Percentiles rank a stretch among this genome's conserved stretches.
These are phyloP conservation scores for Carcinoscorpius rotundicauda DNA, from an alignment of 1,140 invertebrate genomes.

Conservation along the genomic window DNA sequence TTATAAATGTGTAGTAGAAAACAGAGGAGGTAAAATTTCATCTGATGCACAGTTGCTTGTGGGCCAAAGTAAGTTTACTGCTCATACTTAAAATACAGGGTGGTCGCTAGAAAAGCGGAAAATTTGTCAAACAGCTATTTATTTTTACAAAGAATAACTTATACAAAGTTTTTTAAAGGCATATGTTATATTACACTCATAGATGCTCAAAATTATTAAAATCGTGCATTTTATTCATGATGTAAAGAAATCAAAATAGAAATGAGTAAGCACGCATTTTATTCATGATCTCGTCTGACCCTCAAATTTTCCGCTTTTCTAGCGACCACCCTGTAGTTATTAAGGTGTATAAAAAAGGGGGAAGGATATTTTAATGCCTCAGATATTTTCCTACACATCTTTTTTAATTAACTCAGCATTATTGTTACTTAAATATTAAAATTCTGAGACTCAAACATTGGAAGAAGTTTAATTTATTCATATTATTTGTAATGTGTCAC, in stretches of 20 bases:
- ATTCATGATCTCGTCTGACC: too few species aligned
- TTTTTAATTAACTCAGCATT: slow-evolving; percentile 15
- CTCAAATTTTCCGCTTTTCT: too few species aligned
- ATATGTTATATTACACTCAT: too few species aligned
- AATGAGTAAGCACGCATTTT: too few species aligned
- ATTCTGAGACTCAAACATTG: slow-evolving; percentile 15
- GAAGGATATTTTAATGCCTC: background rate
- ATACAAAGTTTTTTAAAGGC: too few species aligned
- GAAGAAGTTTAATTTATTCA: slow-evolving; percentile 12
- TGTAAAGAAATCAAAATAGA: too few species aligned
- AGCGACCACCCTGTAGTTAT: too few species aligned
- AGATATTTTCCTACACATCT: slow-evolving; percentile 7
- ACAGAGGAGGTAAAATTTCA: slow-evolving; percentile 14
- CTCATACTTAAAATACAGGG: background rate
- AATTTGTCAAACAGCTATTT: too few species aligned
- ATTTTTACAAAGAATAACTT: too few species aligned
- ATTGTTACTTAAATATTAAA: slow-evolving; percentile 16
- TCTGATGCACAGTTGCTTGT: slow-evolving; percentile 14
- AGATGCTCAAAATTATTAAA: too few species aligned
- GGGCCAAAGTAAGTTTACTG: background rate
- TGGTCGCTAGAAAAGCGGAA: too few species aligned
- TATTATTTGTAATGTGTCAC: background rate
- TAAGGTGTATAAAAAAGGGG: slow-evolving; percentile 2
- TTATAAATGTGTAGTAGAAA: slow-evolving; percentile 19
- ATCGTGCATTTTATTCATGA: too few species aligned